phyloP scores from a whole-genome alignment of 2,888 invertebrate genomes.

The Hecatera dysodea region DNA sequence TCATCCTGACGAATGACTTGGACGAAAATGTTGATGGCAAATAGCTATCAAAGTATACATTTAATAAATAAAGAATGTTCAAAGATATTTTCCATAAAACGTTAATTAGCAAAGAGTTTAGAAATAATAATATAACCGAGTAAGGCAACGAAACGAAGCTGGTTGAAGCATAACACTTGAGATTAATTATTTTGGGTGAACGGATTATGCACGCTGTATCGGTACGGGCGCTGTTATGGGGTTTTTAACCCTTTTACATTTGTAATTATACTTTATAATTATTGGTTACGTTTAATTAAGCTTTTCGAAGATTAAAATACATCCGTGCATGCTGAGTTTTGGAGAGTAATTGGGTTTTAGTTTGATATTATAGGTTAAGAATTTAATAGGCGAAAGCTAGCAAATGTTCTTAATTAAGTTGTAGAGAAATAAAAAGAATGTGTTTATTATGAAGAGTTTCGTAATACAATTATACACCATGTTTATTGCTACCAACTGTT shows the following conservation, averaged over 20 bases:
- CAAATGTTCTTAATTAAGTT: neutral
- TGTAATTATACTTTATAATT: conserved; percentile 56
- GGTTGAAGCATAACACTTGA: conserved; percentile 70
- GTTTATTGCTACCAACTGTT: conserved; percentile 51
- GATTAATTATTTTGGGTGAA: conserved; percentile 76
- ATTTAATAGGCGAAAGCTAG: neutral
- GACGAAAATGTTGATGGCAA: neutral
- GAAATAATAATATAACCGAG: conserved; percentile 20
- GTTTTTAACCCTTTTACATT: conserved; percentile 72
- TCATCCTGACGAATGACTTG: neutral
- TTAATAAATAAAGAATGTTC: neutral
- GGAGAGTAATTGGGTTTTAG: neutral
- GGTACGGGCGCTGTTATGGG: conserved; percentile 64
- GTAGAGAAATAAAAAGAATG: conserved; percentile 2
- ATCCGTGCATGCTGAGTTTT: conserved; percentile 4
- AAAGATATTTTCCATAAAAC: conserved; percentile 18
- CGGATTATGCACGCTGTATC: conserved; percentile 73
- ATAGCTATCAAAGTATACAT: neutral
- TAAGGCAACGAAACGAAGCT: conserved; percentile 54
- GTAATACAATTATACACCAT: conserved; percentile 26
- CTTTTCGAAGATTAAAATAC: conserved; percentile 32
- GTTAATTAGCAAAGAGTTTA: conserved; percentile 7
- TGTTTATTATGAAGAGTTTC: conserved; percentile 16
- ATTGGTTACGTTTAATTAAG: conserved; percentile 52
- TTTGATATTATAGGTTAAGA: neutral